These are phyloP conservation scores for Pinna nobilis DNA, from an alignment of 1,140 invertebrate genomes.

Conservation along the genomic window DNA sequence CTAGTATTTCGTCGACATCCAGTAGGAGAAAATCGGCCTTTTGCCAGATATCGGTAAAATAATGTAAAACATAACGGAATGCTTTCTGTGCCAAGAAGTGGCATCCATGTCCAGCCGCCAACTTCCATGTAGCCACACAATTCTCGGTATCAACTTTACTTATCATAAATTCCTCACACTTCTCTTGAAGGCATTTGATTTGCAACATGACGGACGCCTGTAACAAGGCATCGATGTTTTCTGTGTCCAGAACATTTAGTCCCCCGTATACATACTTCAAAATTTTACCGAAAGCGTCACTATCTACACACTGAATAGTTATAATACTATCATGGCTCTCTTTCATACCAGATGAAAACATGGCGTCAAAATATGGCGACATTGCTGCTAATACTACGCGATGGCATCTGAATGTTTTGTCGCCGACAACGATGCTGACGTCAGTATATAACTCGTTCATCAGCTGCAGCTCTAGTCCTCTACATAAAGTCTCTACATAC, in stretches of 20 bases:
- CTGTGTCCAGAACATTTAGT: constrained; percentile 54
- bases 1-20: constrained; percentile 48
- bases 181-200: constrained; percentile 86
- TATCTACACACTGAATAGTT: constrained; percentile 36
- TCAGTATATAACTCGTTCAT: constrained; percentile 35
- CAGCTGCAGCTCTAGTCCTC: not conserved
- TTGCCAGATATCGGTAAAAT: constrained; percentile 51
- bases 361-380: constrained; percentile 62
- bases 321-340: constrained; percentile 46
- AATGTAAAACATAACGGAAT: constrained; percentile 42
- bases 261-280: constrained; percentile 53
- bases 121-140: constrained; percentile 90
- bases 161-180: constrained; percentile 90
- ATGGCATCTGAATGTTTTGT: constrained; percentile 52
- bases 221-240: constrained; percentile 86
- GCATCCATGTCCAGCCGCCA: constrained; percentile 85
- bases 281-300: constrained; percentile 40
- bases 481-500: not conserved
- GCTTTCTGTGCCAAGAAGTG: constrained; percentile 39
- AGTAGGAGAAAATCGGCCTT: constrained; percentile 53
- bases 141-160: constrained; percentile 93
- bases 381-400: constrained; percentile 53
- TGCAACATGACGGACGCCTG: constrained; percentile 90
- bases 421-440: constrained; percentile 47
- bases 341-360: constrained; percentile 61